Evolutionary conservation across 2,113 vertebrate genomes (phyloP).

Genomic region (Percina caprodes): DNA sequence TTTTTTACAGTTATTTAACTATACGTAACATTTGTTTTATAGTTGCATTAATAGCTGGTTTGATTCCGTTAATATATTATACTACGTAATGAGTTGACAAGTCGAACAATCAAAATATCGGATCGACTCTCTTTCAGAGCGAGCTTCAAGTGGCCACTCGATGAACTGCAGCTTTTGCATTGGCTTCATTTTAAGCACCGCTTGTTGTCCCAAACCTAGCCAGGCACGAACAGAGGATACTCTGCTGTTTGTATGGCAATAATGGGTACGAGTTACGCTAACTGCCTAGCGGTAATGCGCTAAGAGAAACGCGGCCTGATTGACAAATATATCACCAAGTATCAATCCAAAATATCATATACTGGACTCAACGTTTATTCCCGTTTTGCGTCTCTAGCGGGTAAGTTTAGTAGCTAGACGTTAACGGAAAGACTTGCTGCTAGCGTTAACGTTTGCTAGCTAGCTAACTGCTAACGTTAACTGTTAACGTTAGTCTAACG

Average conservation of each 20-base stretch:
- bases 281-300: not conserved
- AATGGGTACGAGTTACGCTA: slow-evolving; percentile 38
- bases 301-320: not conserved
- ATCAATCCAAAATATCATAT: not conserved
- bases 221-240: not conserved
- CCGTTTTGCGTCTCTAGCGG: not conserved
- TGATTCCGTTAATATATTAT: too few species aligned
- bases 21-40: not conserved
- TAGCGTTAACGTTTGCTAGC: slow-evolving; percentile 5
- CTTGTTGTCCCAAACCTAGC: not conserved
- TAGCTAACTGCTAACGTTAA: not conserved
- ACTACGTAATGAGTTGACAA: not conserved
- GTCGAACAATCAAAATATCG: not conserved
- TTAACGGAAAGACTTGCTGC: not conserved
- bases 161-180: too few species aligned
- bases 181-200: too few species aligned
- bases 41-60: not conserved
- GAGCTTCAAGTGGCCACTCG: too few species aligned
- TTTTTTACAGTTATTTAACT: not conserved
- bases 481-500: not conserved
- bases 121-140: not conserved
- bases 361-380: not conserved
- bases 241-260: slow-evolving; percentile 5
- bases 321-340: not conserved
- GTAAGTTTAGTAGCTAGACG: slow-evolving; percentile 37